A percentile compares a stretch with the other conserved stretches of the same genome.
These are phyloP conservation scores for Drosophila dunni DNA, from an alignment of 1,140 invertebrate genomes.

Conservation along the genomic window DNA sequence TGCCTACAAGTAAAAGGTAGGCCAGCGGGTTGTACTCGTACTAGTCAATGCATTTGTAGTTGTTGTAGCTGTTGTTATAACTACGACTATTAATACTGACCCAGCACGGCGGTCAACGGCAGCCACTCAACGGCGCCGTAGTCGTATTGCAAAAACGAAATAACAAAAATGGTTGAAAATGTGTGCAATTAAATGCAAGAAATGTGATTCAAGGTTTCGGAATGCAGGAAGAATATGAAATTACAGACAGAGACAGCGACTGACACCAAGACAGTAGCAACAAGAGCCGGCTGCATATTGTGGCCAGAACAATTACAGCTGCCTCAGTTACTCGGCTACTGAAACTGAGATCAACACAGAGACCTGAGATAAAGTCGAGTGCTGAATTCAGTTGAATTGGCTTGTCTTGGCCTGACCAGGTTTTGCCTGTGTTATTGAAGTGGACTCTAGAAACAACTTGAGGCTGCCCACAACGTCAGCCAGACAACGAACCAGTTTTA, in stretches of 20 bases:
- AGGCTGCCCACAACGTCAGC: constrained; percentile 67
- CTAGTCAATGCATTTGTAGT: constrained; percentile 13
- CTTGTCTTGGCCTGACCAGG: constrained; percentile 16
- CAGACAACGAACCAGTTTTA: constrained; percentile 79
- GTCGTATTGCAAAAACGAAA: constrained; percentile 38
- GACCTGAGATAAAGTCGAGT: constrained; percentile 30
- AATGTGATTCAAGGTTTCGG: constrained; percentile 84
- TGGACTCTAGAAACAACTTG: constrained; percentile 70
- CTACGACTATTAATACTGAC: constrained; percentile 69
- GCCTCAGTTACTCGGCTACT: constrained; percentile 29
- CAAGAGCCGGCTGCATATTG: constrained; percentile 38
- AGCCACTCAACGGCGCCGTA: constrained; percentile 63
- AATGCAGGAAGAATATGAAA: constrained; percentile 84
- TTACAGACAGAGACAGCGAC: constrained; percentile 58
- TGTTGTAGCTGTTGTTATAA: constrained; percentile 20
- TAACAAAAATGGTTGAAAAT: constrained; percentile 54
- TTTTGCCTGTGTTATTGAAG: constrained; percentile 64
- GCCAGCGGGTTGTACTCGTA: constrained; percentile 48
- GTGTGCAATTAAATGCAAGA: constrained; percentile 80
- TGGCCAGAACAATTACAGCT: constrained; percentile 74
- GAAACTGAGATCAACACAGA: constrained; percentile 20
- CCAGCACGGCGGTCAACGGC: constrained; percentile 74
- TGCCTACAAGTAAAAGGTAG: constrained; percentile 67
- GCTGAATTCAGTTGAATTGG: constrained; percentile 28
- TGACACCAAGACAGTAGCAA: constrained; percentile 25